Evolutionary conservation across 2,888 invertebrate species (phyloP).

Genomic region (Troides aeacus): DNA sequence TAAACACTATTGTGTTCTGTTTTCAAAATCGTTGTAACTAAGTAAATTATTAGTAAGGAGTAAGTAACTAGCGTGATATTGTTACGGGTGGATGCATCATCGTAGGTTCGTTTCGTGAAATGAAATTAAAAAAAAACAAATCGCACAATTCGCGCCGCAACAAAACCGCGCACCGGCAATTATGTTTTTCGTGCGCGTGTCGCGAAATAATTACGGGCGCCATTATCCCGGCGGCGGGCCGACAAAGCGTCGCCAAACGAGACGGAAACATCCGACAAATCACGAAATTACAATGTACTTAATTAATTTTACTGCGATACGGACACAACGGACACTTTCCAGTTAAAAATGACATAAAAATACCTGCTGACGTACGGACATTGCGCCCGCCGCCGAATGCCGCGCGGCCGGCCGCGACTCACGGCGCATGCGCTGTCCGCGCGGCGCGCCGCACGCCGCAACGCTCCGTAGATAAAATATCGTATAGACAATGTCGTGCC

Average conservation of each 20-base stretch:
- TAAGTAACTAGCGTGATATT: too few relatives aligned
- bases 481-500: too few relatives aligned
- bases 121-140: too few relatives aligned
- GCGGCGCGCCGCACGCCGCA: not conserved
- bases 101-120: too few relatives aligned
- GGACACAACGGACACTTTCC: constrained; percentile 5
- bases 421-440: not conserved
- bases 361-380: constrained; percentile 5
- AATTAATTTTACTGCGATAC: constrained; percentile 21
- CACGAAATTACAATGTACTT: constrained; percentile 5
- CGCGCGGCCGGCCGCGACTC: not conserved
- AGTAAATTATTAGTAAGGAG: too few relatives aligned
- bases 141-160: too few relatives aligned
- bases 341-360: constrained; percentile 24
- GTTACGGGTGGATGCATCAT: too few relatives aligned
- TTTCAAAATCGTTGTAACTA: too few relatives aligned
- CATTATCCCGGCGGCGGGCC: not conserved
- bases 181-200: not conserved
- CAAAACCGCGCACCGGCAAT: not conserved
- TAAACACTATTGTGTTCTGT: too few relatives aligned
- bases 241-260: constrained; percentile 12
- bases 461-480: not conserved
- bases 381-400: constrained; percentile 4
- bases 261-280: constrained; percentile 6
- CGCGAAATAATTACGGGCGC: not conserved